Base-by-base conservation (phyloP, 2,888 invertebrate species). In the Lathronympha strigana region DNA sequence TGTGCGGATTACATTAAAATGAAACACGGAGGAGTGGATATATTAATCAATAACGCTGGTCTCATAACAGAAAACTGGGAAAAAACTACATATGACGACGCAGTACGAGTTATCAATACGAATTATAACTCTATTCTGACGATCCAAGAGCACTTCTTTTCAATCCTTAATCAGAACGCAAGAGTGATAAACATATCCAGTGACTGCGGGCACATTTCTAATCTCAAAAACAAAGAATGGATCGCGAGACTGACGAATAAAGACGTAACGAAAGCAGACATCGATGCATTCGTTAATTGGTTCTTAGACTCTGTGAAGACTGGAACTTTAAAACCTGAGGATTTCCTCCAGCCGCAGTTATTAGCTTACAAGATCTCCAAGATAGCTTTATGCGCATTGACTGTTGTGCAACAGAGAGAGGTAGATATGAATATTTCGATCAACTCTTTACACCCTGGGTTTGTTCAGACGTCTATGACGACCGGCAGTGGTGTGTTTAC, bases 11-110 rank as follows among this genome's bases (percentile, higher is more conserved):
- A 73, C 31, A 50, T 81, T 2, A 77, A 75, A 67, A 38, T 64
- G 40, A 70, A 73, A 60, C 74, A 78, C 54, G 75, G 72, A 11
- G 75, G 78, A 13, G 43, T 81, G 2, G 79, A 81, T 50, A 78
- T 79, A 21, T 51, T 80, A 1, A 69, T 80, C 0, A 80, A 81
- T 53, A 80, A 80, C 15, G 80, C 81, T 6, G 80, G 69, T 3
- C 66, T 78, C 0, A 70, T 71, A 8, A 67, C 64, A 1, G 54
- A 67, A 25, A 62, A 74, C 17, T 67, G 69, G 8, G 66, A 61
- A 9, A 69, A 75, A 13, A 73, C 71, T 0, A 69, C 69, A 1
- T 77, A 78, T 23, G 76, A 76, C 61, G 78, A 80, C 13, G 71
- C 77, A 2, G 71, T 74, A 51, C 50, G 69, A 9, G 73, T 80